These are phyloP conservation scores for Tetrao urogallus DNA, from an alignment of 2,113 vertebrate genomes.

Conservation along the genomic window DNA sequence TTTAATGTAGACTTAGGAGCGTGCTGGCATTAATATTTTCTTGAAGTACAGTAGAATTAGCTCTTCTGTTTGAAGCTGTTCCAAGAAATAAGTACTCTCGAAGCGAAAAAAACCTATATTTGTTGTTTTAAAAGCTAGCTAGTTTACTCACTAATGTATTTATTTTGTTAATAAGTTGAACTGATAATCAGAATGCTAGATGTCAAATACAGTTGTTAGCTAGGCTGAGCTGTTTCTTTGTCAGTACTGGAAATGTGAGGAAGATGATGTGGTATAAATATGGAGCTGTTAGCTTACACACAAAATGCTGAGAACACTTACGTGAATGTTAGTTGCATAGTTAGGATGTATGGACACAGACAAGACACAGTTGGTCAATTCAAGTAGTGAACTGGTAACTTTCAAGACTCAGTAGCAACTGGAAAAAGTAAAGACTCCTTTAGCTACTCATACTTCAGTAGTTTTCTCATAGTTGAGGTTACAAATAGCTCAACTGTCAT, in stretches of 20 bases:
- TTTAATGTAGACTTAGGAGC: not conserved
- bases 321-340: not conserved
- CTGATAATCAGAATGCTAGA: not conserved
- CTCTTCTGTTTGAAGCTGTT: not conserved
- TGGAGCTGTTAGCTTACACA: not conserved
- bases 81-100: not conserved
- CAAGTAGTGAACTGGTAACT: not conserved
- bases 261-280: fast-evolving
- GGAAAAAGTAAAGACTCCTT: not conserved
- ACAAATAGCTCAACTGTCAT: not conserved
- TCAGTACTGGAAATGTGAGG: not conserved
- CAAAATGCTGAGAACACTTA: fast-evolving
- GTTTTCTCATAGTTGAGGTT: not conserved
- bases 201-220: not conserved
- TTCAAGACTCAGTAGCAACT: not conserved
- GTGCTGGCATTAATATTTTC: not conserved
- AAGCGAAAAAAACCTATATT: not conserved
- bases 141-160: not conserved
- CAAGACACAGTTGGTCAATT: not conserved
- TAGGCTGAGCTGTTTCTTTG: not conserved
- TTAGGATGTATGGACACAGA: not conserved
- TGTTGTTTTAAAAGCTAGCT: not conserved
- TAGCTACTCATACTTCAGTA: not conserved
- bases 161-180: not conserved
- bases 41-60: not conserved